phyloP scores from a whole-genome alignment of 2,888 invertebrate genomes.

The Mythimna ferrago region DNA sequence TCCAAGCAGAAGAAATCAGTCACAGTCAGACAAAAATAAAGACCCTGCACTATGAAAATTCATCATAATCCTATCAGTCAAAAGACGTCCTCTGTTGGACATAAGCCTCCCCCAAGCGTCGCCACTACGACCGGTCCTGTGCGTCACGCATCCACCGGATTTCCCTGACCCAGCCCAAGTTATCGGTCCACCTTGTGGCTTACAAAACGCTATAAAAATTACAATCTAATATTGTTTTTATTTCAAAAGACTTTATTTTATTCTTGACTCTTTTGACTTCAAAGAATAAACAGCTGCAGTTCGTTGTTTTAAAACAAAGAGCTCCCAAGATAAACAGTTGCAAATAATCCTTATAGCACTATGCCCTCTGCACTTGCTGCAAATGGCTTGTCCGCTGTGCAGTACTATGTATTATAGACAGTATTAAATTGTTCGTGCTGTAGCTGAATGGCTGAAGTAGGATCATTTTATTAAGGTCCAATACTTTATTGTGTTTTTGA shows the following conservation, averaged over 20 bases:
- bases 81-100: too few relatives aligned
- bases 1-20: not conserved
- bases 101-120: too few relatives aligned
- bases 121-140: too few relatives aligned
- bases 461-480: conserved; percentile 19
- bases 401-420: conserved; percentile 59
- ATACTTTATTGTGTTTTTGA: not conserved
- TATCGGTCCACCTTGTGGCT: too few relatives aligned
- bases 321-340: conserved; percentile 24
- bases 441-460: conserved; percentile 25
- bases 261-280: conserved; percentile 6
- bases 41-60: not conserved
- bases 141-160: too few relatives aligned
- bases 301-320: conserved; percentile 22
- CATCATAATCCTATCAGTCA: too few relatives aligned
- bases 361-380: conserved; percentile 48
- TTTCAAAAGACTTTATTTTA: not conserved
- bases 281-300: conserved; percentile 3
- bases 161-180: too few relatives aligned
- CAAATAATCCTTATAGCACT: conserved; percentile 47
- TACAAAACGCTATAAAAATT: not conserved
- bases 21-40: not conserved
- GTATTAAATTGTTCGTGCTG: conserved; percentile 65
- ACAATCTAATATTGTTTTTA: not conserved
- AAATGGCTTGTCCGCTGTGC: conserved; percentile 62